phyloP scores from a whole-genome alignment of 2,797 vertebrate species.

The Oophaga sylvatica region DNA sequence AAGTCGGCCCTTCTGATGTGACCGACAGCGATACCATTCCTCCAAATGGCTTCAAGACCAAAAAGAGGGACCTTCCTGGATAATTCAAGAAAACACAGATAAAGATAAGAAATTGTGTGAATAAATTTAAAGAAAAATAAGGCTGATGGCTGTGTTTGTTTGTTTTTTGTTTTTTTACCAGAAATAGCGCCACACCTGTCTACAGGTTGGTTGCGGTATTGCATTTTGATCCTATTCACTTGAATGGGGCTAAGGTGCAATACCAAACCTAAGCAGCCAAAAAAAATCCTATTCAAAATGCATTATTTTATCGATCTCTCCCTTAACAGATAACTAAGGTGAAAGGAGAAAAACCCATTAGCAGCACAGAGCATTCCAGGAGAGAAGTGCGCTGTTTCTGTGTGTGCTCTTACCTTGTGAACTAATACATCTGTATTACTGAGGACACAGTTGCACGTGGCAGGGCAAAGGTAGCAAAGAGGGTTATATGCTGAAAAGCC shows the following conservation, averaged over 20 bases:
- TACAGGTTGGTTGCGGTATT: neutral
- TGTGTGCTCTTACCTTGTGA: too few species aligned
- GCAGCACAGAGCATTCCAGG: conserved; percentile 6
- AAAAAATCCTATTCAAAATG: too few species aligned
- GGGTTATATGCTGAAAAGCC: neutral
- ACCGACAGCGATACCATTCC: conserved; percentile 83
- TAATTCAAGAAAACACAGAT: neutral
- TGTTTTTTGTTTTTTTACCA: neutral
- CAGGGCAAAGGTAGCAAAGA: too few species aligned
- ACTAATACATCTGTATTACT: too few species aligned
- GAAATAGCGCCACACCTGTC: neutral
- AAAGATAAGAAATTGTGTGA: too few species aligned
- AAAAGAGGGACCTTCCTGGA: conserved; percentile 91
- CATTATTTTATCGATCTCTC: too few species aligned
- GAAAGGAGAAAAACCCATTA: neutral
- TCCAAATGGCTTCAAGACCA: conserved; percentile 90
- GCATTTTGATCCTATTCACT: too few species aligned
- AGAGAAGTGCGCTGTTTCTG: neutral
- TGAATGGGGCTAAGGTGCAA: neutral
- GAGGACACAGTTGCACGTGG: too few species aligned
- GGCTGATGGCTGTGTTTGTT: neutral
- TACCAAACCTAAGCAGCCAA: neutral
- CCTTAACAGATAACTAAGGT: too few species aligned
- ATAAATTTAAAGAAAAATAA: neutral
- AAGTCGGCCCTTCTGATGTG: conserved; percentile 88